A percentile compares a stretch with the other conserved stretches of the same genome.
These are phyloP conservation scores for Drosophila melanosoma DNA, from an alignment of 2,888 invertebrate species.

Conservation along the genomic window DNA sequence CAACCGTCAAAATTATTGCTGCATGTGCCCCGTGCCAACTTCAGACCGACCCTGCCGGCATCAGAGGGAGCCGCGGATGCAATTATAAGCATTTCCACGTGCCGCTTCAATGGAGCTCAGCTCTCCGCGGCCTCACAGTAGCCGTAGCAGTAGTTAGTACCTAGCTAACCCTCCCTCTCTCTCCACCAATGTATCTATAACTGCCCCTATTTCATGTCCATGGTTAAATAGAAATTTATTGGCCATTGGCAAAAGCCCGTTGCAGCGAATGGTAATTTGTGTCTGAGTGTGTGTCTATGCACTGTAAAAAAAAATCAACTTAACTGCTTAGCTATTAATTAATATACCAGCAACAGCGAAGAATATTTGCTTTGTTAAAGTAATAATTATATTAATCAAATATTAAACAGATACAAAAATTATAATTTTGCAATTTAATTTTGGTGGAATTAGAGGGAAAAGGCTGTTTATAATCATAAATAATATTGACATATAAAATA, in stretches of 20 bases:
- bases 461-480: too few relatives aligned
- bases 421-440: neutral
- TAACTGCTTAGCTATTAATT: slow-evolving; percentile 9
- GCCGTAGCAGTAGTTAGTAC: slow-evolving; percentile 35
- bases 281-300: slow-evolving; percentile 16
- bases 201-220: slow-evolving; percentile 33
- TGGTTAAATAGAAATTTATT: slow-evolving; percentile 77
- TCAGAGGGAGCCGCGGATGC: slow-evolving; percentile 66
- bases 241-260: slow-evolving; percentile 68
- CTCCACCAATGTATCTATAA: neutral
- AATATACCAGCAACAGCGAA: too few relatives aligned
- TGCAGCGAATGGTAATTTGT: slow-evolving; percentile 44
- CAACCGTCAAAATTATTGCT: slow-evolving; percentile 81
- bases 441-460: neutral
- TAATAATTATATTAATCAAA: too few relatives aligned
- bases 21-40: slow-evolving; percentile 62
- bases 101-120: slow-evolving; percentile 75
- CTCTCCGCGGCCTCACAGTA: slow-evolving; percentile 54
- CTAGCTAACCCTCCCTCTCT: neutral
- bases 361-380: too few relatives aligned
- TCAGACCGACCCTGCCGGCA: slow-evolving; percentile 12
- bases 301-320: slow-evolving; percentile 42
- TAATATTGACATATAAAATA: too few relatives aligned
- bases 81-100: slow-evolving; percentile 80
- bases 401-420: too few relatives aligned